Evolutionary conservation across 30 jellyfish, hydroid and myxozoan species (phyloP), one percentile per base, ranked within the genome.

Genomic region (Aurelia aurita complex sp. Pacific): DNA sequence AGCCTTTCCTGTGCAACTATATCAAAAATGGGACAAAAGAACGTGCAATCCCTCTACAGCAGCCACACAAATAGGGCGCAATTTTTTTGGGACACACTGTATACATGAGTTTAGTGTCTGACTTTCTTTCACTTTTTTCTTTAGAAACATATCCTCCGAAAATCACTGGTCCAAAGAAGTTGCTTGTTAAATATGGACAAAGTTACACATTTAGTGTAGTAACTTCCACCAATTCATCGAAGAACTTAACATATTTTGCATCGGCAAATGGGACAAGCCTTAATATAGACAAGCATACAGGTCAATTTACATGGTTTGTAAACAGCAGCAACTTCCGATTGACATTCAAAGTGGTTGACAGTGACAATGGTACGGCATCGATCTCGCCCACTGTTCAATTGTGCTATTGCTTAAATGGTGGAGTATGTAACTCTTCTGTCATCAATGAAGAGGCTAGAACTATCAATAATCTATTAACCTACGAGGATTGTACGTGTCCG

Each of bases 341-440:
- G 13, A 60, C 77, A 34, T 74, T 66, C 59, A 42, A 43, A 12
- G 96, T 87, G 12, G 70, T 12, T 32, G 96, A 87, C 76, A 77
- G 42, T 18, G 14, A 38, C 50, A 69, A 69, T 55, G 63, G 64
- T 4, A 46, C 96, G 5, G 67, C 89, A 9, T 12, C 62, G 14
- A 16, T 76, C 11, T 18, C 18, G 74, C 90, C 90, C 16, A 38
- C 12, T 46, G 52, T 87, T 12, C 19, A 40, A 54, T 53, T 74
- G n/a, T 87, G 90, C 53, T 77, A 66, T 55, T 87, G 96, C 73
- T 51, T 76, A 23, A 77, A 87, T 62, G 76, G 67, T 69, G 85
- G 90, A 10, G 11, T 59, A n/a, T 78, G 90, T 50, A 68, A 87
- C 43, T 4, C 60, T 15, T n/a, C 85, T 5, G 62, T 19, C 6